These are phyloP conservation scores for Psix sp. DNA, from an alignment of 1,140 invertebrate genomes.

Conservation along the genomic window DNA sequence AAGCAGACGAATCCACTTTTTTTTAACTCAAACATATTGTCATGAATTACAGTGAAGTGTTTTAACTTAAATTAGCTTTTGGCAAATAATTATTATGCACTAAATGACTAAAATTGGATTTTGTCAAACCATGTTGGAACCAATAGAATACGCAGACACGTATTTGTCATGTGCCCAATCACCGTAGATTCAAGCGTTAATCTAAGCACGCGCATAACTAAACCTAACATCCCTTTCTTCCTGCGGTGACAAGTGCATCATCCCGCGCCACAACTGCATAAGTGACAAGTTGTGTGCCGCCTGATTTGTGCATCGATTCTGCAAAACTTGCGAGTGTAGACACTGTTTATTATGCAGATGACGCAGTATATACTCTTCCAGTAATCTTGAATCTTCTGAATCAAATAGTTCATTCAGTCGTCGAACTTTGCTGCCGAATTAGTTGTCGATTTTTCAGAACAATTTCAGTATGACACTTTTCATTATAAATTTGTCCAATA, in stretches of 20 bases:
- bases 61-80: slow-evolving; percentile 3
- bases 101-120: slow-evolving; percentile 39
- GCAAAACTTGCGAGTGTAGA: slow-evolving; percentile 2
- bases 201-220: slow-evolving; percentile 27
- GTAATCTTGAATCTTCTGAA: too few species aligned
- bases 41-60: too few species aligned
- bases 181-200: slow-evolving; percentile 36
- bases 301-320: slow-evolving; percentile 7
- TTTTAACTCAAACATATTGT: too few species aligned
- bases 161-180: slow-evolving; percentile 45
- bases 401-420: too few species aligned
- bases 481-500: too few species aligned
- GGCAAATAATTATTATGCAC: slow-evolving; percentile 45
- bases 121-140: slow-evolving; percentile 31
- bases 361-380: neutral
- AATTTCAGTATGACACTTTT: too few species aligned
- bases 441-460: too few species aligned
- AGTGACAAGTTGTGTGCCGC: slow-evolving; percentile 6
- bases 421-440: too few species aligned
- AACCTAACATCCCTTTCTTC: slow-evolving; percentile 42
- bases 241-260: slow-evolving; percentile 25
- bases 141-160: slow-evolving; percentile 35
- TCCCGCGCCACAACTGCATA: slow-evolving; percentile 5
- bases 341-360: slow-evolving; percentile 21
- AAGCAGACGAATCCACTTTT: too few species aligned